These are phyloP conservation scores for Gnathonemus longibarbis DNA, from an alignment of 2,113 vertebrate species.

Conservation along the genomic window DNA sequence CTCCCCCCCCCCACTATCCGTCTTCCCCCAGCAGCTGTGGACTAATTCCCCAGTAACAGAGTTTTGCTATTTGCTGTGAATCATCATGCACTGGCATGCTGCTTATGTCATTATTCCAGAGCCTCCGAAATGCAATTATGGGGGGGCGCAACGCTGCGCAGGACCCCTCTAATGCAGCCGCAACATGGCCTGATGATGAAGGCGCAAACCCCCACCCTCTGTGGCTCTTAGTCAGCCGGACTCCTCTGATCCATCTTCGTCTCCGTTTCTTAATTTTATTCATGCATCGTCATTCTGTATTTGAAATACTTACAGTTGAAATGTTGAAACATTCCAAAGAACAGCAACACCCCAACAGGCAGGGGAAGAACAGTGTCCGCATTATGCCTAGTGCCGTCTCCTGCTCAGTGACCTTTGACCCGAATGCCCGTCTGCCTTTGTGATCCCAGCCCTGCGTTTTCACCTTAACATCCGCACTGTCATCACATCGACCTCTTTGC, in stretches of 20 bases:
- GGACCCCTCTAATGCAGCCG: not conserved
- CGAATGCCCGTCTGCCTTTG: not conserved
- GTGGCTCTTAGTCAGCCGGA: not conserved
- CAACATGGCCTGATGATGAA: not conserved
- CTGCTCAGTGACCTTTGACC: not conserved
- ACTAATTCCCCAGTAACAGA: constrained; percentile 51
- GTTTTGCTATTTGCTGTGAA: constrained; percentile 53
- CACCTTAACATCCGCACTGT: not conserved
- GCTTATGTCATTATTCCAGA: constrained; percentile 50
- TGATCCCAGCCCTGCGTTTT: not conserved
- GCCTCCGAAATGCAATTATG: constrained; percentile 41
- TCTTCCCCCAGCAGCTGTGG: constrained; percentile 26
- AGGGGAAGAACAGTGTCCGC: not conserved
- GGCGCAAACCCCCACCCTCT: not conserved
- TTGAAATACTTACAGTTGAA: not conserved
- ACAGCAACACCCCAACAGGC: not conserved
- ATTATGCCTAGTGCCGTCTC: not conserved
- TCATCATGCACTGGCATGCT: constrained; percentile 41
- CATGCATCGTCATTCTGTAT: not conserved
- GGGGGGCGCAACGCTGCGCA: constrained; percentile 16
- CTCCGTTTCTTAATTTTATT: not conserved
- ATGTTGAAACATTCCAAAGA: not conserved
- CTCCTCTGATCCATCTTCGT: not conserved
- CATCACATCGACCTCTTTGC: not conserved
- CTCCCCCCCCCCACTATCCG: not conserved